Base-by-base conservation (phyloP, 2,797 vertebrate species). In the Oreortyx pictus region DNA sequence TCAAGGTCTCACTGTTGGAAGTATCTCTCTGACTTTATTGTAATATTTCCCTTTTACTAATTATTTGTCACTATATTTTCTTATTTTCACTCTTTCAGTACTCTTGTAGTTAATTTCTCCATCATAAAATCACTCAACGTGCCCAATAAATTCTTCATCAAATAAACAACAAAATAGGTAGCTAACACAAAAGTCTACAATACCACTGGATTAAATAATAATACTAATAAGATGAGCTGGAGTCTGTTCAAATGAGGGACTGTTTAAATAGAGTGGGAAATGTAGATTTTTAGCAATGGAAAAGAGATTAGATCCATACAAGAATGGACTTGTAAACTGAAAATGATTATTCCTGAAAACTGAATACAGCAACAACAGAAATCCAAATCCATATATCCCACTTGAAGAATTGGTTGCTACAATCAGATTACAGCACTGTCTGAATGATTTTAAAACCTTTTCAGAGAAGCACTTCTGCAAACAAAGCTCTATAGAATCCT, bases 371-470 rank as follows among this genome's bases (percentile, higher is more conserved):
- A 82, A 76, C 20, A 66, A 75, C 9, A 60, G 11, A 91, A 93
- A 76, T 71, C 10, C 13, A 82, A 73, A 92, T 41, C 39, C 39
- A 41, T 60, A 64, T n/a, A 76, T 82, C 89, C 46, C 50, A 19
- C 60, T 92, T 71, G 43, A 13, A n/a, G 65, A 57, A 50, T 57
- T 71, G 37, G 62, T 87, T 91, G 39, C 49, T 83, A 16, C 74
- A 81, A 90, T 86, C 67, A 90, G 39, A 85, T 88, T 78, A 86
- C 56, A 57, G 43, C 22, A 90, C 71, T 92, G 41, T 82, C 81
- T 56, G 24, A 25, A 77, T 92, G 44, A 78, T 73, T 92, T 83
- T 50, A 86, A 89, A 94, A 75, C 18, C 35, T 87, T 92, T 94
- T 87, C 56, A 89, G 88, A 70, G 25, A 86, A 93, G 23, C 66